A percentile compares a stretch with the other conserved stretches of the same genome.
Evolutionary conservation across 2,888 invertebrate species (phyloP).

Genomic region (Diarsia dahlii): DNA sequence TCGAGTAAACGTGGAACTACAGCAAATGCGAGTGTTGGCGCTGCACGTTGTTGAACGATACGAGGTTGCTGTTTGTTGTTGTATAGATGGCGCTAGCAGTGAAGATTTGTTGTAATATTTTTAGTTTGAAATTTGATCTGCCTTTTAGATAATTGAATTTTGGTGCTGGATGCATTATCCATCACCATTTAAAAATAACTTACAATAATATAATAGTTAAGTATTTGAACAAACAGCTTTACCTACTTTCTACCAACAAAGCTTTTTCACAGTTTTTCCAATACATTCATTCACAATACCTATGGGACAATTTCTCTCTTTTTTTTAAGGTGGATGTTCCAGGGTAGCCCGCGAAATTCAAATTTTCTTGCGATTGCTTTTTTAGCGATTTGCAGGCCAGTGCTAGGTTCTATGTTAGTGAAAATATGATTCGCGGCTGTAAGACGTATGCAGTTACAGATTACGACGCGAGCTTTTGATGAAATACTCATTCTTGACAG

Average conservation of each 20-base stretch:
- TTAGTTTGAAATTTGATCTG: neutral
- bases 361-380: no score
- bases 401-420: no score
- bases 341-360: no score
- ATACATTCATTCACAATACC: neutral
- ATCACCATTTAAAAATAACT: neutral
- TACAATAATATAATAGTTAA: neutral
- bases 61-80: neutral
- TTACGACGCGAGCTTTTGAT: no score
- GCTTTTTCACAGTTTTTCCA: neutral
- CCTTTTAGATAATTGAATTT: neutral
- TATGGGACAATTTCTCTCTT: no score
- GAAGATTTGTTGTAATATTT: neutral
- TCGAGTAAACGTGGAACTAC: constrained; percentile 11
- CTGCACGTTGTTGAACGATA: constrained; percentile 63
- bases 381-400: no score
- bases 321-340: no score
- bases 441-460: no score
- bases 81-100: constrained; percentile 68
- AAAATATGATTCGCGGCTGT: no score
- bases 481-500: no score
- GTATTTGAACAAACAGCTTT: neutral
- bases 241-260: neutral
- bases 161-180: neutral
- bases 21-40: constrained; percentile 58